Base-by-base conservation (phyloP, 1,140 invertebrate species). In the Teleogryllus occipitalis region DNA sequence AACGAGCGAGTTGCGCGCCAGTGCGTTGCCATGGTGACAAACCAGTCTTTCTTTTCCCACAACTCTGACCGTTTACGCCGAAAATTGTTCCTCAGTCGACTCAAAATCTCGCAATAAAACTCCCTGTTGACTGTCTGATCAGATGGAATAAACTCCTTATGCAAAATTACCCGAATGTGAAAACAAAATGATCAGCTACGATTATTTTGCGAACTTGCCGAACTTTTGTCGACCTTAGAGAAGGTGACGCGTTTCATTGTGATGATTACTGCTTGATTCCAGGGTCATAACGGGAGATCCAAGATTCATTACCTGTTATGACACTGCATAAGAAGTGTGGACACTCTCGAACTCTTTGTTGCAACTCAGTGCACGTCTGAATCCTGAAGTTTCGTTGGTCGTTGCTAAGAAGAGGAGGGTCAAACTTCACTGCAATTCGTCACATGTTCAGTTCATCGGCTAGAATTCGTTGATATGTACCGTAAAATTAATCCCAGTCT, bases 341-440 rank as follows among this genome's bases (percentile, higher is more conserved):
- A 47, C 14, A 27, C 46, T n/a, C n/a, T 22, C 21, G 8, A 47
- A 14, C 46, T 47, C 27, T 47, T 76, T 7, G 2, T 76, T 76
- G 39, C 49, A 76, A 46, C 46, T 76, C 75, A 46, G 7, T 47
- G 46, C 75, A 76, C 27, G 47, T 14, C 8, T 39, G 7, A 76
- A n/a, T 6, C 27, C 39, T 6, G 46, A 46, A 14, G n/a, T 76
- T 18, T 18, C 47, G 39, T 47, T 76, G 75, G 39, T 76, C 6
- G 47, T 39, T 47, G 7, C 46, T 47, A 5, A 76, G 46, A 7
- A 76, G 39, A 39, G 27, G 39, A 4, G 75, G 75, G 8, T 46
- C 75, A 76, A 47, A 76, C 47, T 76, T 76, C 18, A n/a, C 75
- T 47, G 75, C 75, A 76, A 76, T 76, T 39, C 18, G 75, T 39